Percentiles rank a stretch among this genome's conserved stretches.
These are phyloP conservation scores for Puntigrus tetrazona DNA, from an alignment of 2,113 vertebrate genomes.

Conservation along the genomic window DNA sequence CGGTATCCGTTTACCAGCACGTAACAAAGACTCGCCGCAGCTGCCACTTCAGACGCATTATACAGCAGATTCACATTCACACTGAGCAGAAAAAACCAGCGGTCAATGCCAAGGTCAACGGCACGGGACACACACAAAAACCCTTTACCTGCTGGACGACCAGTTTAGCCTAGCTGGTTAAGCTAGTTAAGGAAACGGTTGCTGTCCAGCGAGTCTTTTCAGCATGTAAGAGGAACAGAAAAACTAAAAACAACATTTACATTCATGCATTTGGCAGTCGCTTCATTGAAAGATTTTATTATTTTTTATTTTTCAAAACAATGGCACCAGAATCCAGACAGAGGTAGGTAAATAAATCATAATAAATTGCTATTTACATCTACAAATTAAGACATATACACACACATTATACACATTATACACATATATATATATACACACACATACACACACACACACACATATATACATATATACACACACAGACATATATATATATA, in stretches of 20 bases:
- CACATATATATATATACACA: no score
- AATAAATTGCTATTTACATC: no score
- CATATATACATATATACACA: no score
- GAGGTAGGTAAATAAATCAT: no score
- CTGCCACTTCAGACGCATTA: constrained; percentile 24
- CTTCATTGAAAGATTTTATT: not conserved
- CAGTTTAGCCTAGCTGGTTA: not conserved
- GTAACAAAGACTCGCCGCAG: not conserved
- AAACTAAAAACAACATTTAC: not conserved
- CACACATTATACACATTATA: no score
- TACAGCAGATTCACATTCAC: not conserved
- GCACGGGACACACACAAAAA: not conserved
- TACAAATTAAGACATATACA: no score
- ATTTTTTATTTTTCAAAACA: not conserved
- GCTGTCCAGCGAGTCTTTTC: no score
- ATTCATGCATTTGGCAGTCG: not conserved
- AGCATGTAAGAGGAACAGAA: not conserved
- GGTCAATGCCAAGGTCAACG: constrained; percentile 8
- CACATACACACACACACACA: no score
- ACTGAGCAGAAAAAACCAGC: not conserved
- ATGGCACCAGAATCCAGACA: not conserved
- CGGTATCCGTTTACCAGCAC: not conserved
- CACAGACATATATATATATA: no score
- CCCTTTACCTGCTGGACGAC: not conserved
- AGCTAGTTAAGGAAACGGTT: not conserved